Evolutionary conservation across 2,797 vertebrate species (phyloP).

Genomic region (Schizothorax lantsangensis): DNA sequence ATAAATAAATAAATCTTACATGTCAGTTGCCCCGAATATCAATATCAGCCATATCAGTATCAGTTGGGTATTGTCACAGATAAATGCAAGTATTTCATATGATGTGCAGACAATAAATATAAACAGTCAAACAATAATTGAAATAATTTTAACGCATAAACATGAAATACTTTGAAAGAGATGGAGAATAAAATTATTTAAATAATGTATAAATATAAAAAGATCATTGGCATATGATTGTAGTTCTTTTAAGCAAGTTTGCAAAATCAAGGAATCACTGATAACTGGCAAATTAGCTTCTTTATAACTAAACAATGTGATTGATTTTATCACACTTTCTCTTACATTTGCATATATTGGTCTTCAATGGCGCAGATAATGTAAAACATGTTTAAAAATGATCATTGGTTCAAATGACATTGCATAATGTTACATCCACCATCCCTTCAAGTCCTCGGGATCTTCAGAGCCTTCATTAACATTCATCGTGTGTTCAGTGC

Average conservation of each 20-base stretch:
- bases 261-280: not conserved
- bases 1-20: too few species aligned
- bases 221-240: not conserved
- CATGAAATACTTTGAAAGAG: not conserved
- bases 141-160: not conserved
- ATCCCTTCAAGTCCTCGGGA: conserved; percentile 12
- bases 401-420: not conserved
- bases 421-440: not conserved
- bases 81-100: not conserved
- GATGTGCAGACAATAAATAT: conserved; percentile 19
- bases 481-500: conserved; percentile 61
- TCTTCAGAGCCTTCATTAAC: not conserved
- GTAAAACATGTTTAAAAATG: not conserved
- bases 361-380: conserved; percentile 13
- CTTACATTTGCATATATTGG: not conserved
- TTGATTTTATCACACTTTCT: not conserved
- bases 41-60: not conserved
- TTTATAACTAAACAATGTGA: not conserved
- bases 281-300: not conserved
- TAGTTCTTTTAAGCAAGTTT: not conserved
- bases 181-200: not conserved
- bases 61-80: not conserved
- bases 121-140: conserved; percentile 9
- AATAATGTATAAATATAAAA: conserved; percentile 27
- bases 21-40: not conserved